Evolutionary conservation across 2,113 vertebrate genomes (phyloP).

Genomic region (Chascanopsetta lugubris): DNA sequence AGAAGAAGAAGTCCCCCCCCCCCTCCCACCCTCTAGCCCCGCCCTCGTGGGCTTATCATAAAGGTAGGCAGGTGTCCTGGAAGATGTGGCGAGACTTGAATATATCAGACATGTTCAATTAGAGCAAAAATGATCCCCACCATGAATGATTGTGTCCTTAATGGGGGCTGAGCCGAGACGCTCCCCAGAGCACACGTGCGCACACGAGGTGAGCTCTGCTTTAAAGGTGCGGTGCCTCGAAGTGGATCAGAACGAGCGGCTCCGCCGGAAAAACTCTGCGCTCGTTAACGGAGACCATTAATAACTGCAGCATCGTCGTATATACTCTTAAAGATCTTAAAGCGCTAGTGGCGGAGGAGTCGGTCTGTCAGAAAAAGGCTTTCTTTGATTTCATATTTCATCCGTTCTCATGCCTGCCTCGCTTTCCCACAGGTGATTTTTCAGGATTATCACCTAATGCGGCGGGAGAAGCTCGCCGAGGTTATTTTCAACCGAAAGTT

Average conservation of each 20-base stretch:
- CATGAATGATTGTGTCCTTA: slow-evolving; percentile 71
- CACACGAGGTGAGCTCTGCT: slow-evolving; percentile 52
- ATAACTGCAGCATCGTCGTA: slow-evolving; percentile 29
- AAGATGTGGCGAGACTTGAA: slow-evolving; percentile 49
- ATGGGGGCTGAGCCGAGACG: slow-evolving; percentile 68
- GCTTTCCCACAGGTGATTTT: slow-evolving; percentile 24
- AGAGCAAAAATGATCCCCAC: slow-evolving; percentile 63
- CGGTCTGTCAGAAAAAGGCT: background rate
- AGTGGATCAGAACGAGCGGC: slow-evolving; percentile 56
- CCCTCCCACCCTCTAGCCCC: slow-evolving; percentile 12
- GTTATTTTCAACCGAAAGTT: background rate
- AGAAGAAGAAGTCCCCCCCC: no score
- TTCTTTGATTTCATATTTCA: slow-evolving; percentile 30
- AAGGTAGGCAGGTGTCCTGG: slow-evolving; percentile 72
- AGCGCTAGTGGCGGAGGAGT: slow-evolving; percentile 3
- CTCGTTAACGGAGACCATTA: slow-evolving; percentile 44
- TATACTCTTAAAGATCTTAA: slow-evolving; percentile 10
- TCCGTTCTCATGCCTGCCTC: slow-evolving; percentile 3
- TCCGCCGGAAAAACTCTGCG: slow-evolving; percentile 28
- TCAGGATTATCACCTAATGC: slow-evolving; percentile 40
- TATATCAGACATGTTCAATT: slow-evolving; percentile 72
- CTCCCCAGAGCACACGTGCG: slow-evolving; percentile 66
- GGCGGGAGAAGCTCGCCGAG: slow-evolving; percentile 8
- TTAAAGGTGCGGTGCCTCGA: slow-evolving; percentile 35
- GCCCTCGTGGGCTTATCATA: slow-evolving; percentile 54